A percentile compares a stretch with the other conserved stretches of the same genome.
Conservation (phyloP, 2,797 vertebrate genomes). For the Karalla daura region DNA sequence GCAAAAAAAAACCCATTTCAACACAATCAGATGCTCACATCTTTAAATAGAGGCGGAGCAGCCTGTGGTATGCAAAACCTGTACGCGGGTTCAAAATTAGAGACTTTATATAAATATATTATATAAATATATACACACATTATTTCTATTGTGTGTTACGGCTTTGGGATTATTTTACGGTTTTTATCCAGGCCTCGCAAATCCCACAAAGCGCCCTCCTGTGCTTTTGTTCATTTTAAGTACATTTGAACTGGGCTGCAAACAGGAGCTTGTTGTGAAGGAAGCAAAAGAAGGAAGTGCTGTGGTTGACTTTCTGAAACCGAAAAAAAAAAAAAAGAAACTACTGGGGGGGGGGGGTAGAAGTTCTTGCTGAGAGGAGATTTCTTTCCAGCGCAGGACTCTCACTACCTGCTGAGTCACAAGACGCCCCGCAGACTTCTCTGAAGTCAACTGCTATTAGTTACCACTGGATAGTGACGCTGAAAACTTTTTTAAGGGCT, state of each 20-base stretch:
- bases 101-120: no score
- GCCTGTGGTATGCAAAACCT: no score
- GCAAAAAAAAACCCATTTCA: no score
- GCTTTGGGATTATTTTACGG: no score
- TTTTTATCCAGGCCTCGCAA: no score
- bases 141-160: no score
- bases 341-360: no score
- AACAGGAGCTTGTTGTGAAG: constrained; percentile 46
- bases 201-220: neutral
- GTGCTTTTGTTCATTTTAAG: neutral
- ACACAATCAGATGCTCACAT: neutral
- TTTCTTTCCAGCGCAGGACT: constrained; percentile 29
- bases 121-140: no score
- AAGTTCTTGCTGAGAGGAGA: constrained; percentile 7
- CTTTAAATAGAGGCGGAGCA: neutral
- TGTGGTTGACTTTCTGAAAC: constrained; percentile 18
- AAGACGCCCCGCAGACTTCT: constrained; percentile 45
- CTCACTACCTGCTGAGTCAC: constrained; percentile 56
- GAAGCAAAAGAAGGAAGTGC: constrained; percentile 62
- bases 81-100: no score
- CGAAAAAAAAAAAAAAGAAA: constrained; percentile 7
- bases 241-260: neutral
- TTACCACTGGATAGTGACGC: constrained; percentile 4
- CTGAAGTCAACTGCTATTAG: neutral
- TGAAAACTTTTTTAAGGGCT: neutral